These are phyloP conservation scores for Gymnarchus niloticus DNA, from an alignment of 2,113 vertebrate genomes.

Conservation along the genomic window DNA sequence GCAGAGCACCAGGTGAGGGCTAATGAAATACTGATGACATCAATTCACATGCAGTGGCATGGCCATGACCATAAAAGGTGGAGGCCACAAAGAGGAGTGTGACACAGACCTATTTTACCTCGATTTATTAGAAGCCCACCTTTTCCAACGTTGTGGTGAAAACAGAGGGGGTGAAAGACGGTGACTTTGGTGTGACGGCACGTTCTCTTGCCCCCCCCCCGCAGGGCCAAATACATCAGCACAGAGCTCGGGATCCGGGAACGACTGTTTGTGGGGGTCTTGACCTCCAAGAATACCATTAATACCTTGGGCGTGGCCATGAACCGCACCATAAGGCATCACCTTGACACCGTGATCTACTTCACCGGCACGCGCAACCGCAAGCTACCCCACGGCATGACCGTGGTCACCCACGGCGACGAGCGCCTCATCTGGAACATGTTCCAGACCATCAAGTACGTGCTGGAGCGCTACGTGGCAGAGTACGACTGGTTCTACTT, in stretches of 20 bases:
- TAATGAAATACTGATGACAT: conserved; percentile 1
- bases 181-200: neutral
- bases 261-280: conserved; percentile 81
- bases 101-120: neutral
- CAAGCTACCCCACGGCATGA: conserved; percentile 86
- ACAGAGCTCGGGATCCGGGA: conserved; percentile 91
- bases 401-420: conserved; percentile 79
- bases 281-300: conserved; percentile 85
- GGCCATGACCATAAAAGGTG: neutral
- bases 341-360: conserved; percentile 81
- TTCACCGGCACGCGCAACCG: conserved; percentile 79
- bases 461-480: conserved; percentile 76
- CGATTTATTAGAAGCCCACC: neutral
- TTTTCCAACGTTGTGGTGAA: neutral
- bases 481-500: conserved; percentile 96
- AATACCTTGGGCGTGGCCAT: conserved; percentile 82
- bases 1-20: neutral
- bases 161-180: neutral
- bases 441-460: conserved; percentile 83
- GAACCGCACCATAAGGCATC: conserved; percentile 87
- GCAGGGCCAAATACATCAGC: conserved; percentile 82
- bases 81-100: too few species aligned
- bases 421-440: conserved; percentile 92
- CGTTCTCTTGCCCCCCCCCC: neutral
- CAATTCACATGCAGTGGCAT: neutral